Conservation (phyloP, 2,113 vertebrate species). For the Thalassoma bifasciatum region DNA sequence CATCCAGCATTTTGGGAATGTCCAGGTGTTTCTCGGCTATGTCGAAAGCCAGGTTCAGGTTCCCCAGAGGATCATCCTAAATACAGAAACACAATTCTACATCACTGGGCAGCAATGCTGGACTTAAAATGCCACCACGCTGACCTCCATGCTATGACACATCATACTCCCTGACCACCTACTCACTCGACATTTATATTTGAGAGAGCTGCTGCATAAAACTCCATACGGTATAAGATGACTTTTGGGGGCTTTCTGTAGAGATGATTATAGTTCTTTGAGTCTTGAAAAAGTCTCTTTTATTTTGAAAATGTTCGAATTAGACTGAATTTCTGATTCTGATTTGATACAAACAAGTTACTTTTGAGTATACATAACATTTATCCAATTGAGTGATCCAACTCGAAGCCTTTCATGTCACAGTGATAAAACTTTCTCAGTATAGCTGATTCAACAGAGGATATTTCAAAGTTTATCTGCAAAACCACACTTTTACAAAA, state of each 20-base stretch:
- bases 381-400: too few species aligned
- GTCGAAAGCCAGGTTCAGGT: conserved; percentile 98
- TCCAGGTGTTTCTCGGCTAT: conserved; percentile 98
- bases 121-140: conserved; percentile 60
- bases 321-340: too few species aligned
- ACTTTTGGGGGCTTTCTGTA: not conserved
- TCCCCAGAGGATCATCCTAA: conserved; percentile 97
- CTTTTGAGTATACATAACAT: too few species aligned
- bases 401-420: too few species aligned
- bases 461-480: not conserved
- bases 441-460: too few species aligned
- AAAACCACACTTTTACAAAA: not conserved
- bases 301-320: too few species aligned
- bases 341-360: too few species aligned
- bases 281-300: not conserved
- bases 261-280: not conserved
- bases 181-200: not conserved
- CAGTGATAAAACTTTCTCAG: too few species aligned
- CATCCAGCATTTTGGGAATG: conserved; percentile 99
- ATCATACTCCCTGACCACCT: conserved; percentile 23
- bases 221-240: not conserved
- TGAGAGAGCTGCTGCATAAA: not conserved
- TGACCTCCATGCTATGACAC: conserved; percentile 58
- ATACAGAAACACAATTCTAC: conserved; percentile 72
- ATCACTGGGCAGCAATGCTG: conserved; percentile 57